A percentile compares a stretch with the other conserved stretches of the same genome.
Conservation (phyloP, 2,113 vertebrate species). For the Gorilla gorilla region DNA sequence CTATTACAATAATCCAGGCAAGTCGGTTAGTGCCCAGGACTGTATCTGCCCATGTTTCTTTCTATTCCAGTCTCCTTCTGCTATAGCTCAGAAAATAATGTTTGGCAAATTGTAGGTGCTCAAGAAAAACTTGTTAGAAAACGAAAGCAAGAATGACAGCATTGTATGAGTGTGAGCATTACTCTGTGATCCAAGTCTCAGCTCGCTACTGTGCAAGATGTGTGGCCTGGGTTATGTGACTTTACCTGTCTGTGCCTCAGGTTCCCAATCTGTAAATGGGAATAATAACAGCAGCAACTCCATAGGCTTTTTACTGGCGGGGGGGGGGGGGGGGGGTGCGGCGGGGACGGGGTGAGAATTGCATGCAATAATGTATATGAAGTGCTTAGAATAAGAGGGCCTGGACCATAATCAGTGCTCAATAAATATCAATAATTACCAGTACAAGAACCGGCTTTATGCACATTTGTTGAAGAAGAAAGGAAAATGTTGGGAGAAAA, state of each 20-base stretch:
- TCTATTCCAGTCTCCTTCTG: not conserved
- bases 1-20: not conserved
- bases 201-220: not conserved
- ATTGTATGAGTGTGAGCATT: rapidly evolving
- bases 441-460: not conserved
- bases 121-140: not conserved
- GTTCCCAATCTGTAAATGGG: not conserved
- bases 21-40: rapidly evolving
- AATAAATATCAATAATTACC: not conserved
- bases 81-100: rapidly evolving
- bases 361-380: rapidly evolving
- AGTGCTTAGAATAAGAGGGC: not conserved
- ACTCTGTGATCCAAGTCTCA: not conserved
- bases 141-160: not conserved
- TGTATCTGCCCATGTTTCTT: rapidly evolving
- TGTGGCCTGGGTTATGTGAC: not conserved
- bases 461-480: not conserved
- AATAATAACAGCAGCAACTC: not conserved
- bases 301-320: not conserved
- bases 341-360: not conserved
- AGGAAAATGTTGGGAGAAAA: not conserved
- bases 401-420: not conserved
- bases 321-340: no score
- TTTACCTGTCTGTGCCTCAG: not conserved
- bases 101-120: no score